Base-by-base conservation (phyloP, 1,140 invertebrate genomes). In the Formica selysi region DNA sequence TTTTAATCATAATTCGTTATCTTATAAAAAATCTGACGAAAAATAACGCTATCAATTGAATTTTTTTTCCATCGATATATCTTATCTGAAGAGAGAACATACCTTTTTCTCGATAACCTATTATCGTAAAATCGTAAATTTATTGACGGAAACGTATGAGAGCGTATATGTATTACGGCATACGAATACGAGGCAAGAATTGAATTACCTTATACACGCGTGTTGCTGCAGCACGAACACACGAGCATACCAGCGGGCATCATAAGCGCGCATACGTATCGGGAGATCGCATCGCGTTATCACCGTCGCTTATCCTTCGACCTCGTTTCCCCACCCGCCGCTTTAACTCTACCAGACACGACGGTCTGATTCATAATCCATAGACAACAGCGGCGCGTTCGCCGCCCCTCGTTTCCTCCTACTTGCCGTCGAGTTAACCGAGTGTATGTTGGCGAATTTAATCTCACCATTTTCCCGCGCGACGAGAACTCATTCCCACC, bases 381-480 rank as follows among this genome's bases (percentile, higher is more conserved):
- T 76, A 70, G 57, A 44, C 32, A 70, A 59, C 48, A 61, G 38
- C 32, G 41, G 61, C 62, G 54, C 22, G 22, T 41, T 44, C n/a
- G n/a, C 44, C 54, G 41, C 29, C 59, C 11, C 32, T 87, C 26
- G 38, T 1, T 73, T 67, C 29, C 41, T 61, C 32, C 51, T 85
- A 57, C 51, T 32, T 16, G n/a, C 44, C 44, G n/a, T 38, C 64
- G 51, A 44, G 41, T 68, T 68, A 68, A 8, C 64, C 38, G 54
- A 80, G 64, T 38, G 38, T 44, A 71, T 36, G 36, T 38, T 19
- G 54, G 2, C 57, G 44, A 38, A 89, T 83, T 87, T 89, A 89
- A 89, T 87, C 83, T 89, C 59, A 57, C 83, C 36, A 26, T 59
- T 86, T 89, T 89, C 87, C 87, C 88, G 87, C 87, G 83, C 70